Percentiles rank a stretch among this genome's conserved stretches.
Evolutionary conservation across 2,113 vertebrate species (phyloP).

Genomic region (Vidua chalybeata): DNA sequence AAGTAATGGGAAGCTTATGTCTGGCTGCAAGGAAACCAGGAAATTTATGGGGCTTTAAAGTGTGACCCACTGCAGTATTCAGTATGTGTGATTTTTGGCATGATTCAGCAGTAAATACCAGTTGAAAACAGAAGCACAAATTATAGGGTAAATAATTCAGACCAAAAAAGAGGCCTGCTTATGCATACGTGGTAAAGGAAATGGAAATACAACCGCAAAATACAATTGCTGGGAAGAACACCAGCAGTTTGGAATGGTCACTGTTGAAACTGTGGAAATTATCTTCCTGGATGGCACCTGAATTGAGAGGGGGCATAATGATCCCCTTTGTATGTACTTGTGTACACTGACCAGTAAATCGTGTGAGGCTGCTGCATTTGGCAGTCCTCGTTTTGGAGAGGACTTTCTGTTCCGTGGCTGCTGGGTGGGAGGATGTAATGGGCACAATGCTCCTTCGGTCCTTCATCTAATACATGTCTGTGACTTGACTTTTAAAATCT

Average conservation of each 20-base stretch:
- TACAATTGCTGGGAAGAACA: conserved; percentile 12
- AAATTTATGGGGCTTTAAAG: conserved; percentile 36
- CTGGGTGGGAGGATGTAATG: background rate
- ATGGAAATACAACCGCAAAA: background rate
- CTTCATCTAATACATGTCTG: background rate
- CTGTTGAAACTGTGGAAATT: background rate
- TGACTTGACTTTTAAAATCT: background rate
- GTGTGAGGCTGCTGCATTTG: background rate
- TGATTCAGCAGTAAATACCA: conserved; percentile 42
- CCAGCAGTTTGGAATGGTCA: background rate
- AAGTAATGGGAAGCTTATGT: conserved; percentile 30
- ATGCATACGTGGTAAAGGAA: conserved; percentile 3
- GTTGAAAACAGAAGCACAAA: conserved; percentile 52
- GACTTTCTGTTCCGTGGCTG: background rate
- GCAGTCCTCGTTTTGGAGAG: background rate
- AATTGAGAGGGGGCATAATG: background rate
- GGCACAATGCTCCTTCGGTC: background rate
- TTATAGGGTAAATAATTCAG: conserved; percentile 45
- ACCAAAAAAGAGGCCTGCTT: background rate
- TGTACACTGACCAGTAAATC: background rate
- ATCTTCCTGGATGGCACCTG: background rate
- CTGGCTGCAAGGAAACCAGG: conserved; percentile 19
- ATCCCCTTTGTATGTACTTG: background rate
- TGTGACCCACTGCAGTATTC: conserved; percentile 11
- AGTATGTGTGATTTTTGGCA: conserved; percentile 53